Conservation (phyloP, 2,888 invertebrate genomes). For the Oligia strigilis region DNA sequence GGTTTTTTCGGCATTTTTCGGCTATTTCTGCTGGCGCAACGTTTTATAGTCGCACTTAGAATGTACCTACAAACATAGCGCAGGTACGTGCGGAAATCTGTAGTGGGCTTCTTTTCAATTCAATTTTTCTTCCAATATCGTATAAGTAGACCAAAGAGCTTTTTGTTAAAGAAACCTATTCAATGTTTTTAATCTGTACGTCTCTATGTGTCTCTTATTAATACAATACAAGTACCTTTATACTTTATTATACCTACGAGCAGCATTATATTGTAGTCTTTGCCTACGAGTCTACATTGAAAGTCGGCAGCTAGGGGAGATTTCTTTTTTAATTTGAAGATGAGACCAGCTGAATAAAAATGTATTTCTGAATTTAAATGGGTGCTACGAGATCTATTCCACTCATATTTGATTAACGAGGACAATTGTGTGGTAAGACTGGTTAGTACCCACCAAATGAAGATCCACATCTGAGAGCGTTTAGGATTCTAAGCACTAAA, state of each 20-base stretch:
- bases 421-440: too few species aligned
- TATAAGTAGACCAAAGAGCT: slow-evolving; percentile 26
- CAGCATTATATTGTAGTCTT: too few species aligned
- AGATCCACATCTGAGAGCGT: not conserved
- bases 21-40: slow-evolving; percentile 31
- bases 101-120: not conserved
- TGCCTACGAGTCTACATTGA: not conserved
- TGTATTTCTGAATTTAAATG: not conserved
- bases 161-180: slow-evolving; percentile 42
- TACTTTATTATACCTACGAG: not conserved
- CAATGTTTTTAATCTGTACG: slow-evolving; percentile 42
- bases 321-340: slow-evolving; percentile 18
- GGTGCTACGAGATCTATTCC: not conserved
- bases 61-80: slow-evolving; percentile 18
- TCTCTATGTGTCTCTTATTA: not conserved
- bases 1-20: slow-evolving; percentile 35
- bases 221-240: not conserved
- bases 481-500: not conserved
- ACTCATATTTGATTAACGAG: not conserved
- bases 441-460: too few species aligned
- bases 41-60: slow-evolving; percentile 41
- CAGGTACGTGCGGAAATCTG: slow-evolving; percentile 21
- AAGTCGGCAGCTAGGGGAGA: slow-evolving; percentile 2
- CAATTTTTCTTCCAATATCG: slow-evolving; percentile 14
- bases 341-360: not conserved